Evolutionary conservation across 2,888 invertebrate genomes (phyloP).

Genomic region (Brenthis daphne): DNA sequence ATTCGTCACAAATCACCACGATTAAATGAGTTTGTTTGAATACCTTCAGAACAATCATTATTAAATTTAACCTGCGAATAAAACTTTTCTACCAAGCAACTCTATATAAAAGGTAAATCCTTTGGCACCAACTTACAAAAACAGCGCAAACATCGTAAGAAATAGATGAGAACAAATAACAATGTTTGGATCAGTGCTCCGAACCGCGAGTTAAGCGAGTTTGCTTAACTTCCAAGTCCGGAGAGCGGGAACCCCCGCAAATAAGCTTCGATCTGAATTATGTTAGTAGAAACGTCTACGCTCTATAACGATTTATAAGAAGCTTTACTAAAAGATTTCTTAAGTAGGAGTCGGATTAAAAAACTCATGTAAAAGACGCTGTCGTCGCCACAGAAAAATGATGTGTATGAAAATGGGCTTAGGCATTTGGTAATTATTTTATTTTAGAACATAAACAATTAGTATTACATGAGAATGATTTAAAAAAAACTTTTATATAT

Average conservation of each 20-base stretch:
- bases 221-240: constrained; percentile 21
- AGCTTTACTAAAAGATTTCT: constrained; percentile 1
- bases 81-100: too few relatives aligned
- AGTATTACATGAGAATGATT: too few relatives aligned
- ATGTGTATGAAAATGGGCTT: too few relatives aligned
- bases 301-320: not conserved
- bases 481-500: too few relatives aligned
- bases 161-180: constrained; percentile 29
- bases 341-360: not conserved
- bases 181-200: constrained; percentile 21
- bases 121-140: constrained; percentile 13
- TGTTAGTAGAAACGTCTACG: constrained; percentile 15
- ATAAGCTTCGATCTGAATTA: constrained; percentile 24
- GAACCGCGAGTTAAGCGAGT: constrained; percentile 28
- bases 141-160: constrained; percentile 17
- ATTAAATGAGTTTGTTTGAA: too few relatives aligned
- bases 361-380: too few relatives aligned
- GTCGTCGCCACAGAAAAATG: too few relatives aligned
- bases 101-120: not conserved
- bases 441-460: too few relatives aligned
- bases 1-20: too few relatives aligned
- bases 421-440: too few relatives aligned
- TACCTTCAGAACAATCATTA: too few relatives aligned
- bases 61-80: too few relatives aligned
- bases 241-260: constrained; percentile 15